Conservation (phyloP, 1,140 invertebrate genomes). For the Bombus breviceps region DNA sequence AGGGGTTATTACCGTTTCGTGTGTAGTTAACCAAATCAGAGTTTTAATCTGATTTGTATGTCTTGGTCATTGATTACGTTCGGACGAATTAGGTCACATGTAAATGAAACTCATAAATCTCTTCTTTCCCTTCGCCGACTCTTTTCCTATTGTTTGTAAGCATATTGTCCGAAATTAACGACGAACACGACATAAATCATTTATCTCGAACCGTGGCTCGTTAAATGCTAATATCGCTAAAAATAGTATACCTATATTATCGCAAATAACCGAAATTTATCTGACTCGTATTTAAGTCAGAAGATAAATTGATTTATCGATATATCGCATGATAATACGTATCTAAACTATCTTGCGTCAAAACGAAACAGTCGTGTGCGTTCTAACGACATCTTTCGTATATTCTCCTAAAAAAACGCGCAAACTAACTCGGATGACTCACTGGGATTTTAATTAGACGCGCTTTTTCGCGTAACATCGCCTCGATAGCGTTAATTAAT, state of each 20-base stretch:
- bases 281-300: not conserved
- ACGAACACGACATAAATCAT: conserved; percentile 8
- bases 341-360: not conserved
- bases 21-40: conserved; percentile 68
- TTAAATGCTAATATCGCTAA: not conserved
- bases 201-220: not conserved
- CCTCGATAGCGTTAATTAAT: not conserved
- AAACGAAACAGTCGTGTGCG: not conserved
- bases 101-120: conserved; percentile 71
- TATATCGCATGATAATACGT: not conserved
- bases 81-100: conserved; percentile 69
- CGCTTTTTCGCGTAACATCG: no score
- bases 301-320: not conserved
- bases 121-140: conserved; percentile 38
- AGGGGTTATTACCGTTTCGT: conserved; percentile 69
- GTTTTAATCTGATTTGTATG: conserved; percentile 66
- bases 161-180: conserved; percentile 53
- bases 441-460: not conserved
- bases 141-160: conserved; percentile 58
- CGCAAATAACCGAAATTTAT: not conserved
- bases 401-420: not conserved
- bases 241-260: not conserved
- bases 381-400: not conserved
- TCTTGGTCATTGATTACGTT: conserved; percentile 66
- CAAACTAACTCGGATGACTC: not conserved